Evolutionary conservation across 1,140 invertebrate species (phyloP), one percentile per base, ranked within the genome.

Genomic region (Diachasma alloeum): DNA sequence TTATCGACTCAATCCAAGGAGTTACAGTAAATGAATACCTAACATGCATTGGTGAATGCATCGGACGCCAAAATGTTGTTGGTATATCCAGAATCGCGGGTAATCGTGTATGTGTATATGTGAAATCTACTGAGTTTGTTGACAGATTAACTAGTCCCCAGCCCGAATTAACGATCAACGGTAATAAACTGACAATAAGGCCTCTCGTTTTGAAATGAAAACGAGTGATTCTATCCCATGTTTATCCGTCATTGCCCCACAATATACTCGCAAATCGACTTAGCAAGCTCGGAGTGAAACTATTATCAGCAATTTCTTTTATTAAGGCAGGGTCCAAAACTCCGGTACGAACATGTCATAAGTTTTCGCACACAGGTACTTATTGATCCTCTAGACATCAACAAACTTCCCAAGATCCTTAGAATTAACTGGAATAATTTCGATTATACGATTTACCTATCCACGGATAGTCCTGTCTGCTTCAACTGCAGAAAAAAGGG

Each of bases 1-100:
- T 74, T 0, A 74, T 74, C n/a, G 72, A 74, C 42, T 3, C 72
- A 63, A 74, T 74, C 22, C 72, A 74, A 22, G 56, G 72, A 24
- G 17, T 74, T 24, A 8, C 48, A 0, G 42, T 74, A 26, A 74
- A 63, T 39, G 72, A 74, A 36, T 59, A 73, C 17, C 24, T 73
- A 24, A 31, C 56, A 6, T 63, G 56, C 53, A n/a, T 74, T 37
- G 56, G 72, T 2, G 24, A 63, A 10, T 15, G 19, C 19, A 19
- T 66, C 6, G 72, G 56, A 11, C 72, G 46, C n/a, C 56, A 63
- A 59, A 63, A 74, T 37, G 19, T 74, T 6, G 17, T 63, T 39
- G 72, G 26, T 0, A 63, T 63, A 1, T 74, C 72, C n/a, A 74
- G 56, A 74, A 74, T 42, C 31, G 36, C 72, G 9, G 53, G 72